Evolutionary conservation across 1,140 invertebrate species (phyloP).

Genomic region (Drosophila pallidifrons): DNA sequence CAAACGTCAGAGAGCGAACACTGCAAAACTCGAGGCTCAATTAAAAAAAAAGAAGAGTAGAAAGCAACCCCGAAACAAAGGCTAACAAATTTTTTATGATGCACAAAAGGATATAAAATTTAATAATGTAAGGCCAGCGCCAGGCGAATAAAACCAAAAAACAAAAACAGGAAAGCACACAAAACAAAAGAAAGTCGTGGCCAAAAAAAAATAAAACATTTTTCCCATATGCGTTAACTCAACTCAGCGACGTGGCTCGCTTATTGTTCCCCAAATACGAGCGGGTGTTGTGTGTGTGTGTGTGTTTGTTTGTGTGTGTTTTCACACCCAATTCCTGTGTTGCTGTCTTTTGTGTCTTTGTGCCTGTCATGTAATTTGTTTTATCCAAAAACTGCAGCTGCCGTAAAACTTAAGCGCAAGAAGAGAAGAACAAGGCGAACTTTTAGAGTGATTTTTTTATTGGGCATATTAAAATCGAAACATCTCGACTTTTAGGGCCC

Average conservation of each 20-base stretch:
- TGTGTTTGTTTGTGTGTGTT: slow-evolving; percentile 28
- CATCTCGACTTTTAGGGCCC: slow-evolving; percentile 63
- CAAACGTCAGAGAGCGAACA: slow-evolving; percentile 33
- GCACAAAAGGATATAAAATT: slow-evolving; percentile 67
- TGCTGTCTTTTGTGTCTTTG: slow-evolving; percentile 10
- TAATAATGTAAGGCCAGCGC: slow-evolving; percentile 67
- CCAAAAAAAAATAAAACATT: slow-evolving; percentile 53
- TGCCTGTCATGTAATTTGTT: slow-evolving; percentile 35
- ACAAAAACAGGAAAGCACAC: slow-evolving; percentile 16
- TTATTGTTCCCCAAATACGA: slow-evolving; percentile 48
- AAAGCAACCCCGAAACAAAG: slow-evolving; percentile 60
- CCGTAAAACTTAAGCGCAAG: slow-evolving; percentile 24
- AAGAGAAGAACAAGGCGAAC: slow-evolving; percentile 15
- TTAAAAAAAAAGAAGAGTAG: slow-evolving; percentile 58
- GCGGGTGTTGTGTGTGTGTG: slow-evolving; percentile 29
- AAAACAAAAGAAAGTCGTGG: slow-evolving; percentile 35
- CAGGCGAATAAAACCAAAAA: slow-evolving; percentile 29
- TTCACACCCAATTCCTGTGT: slow-evolving; percentile 15
- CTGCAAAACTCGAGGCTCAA: slow-evolving; percentile 46
- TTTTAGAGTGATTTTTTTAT: background rate
- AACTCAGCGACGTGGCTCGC: slow-evolving; percentile 45
- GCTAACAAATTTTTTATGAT: slow-evolving; percentile 67
- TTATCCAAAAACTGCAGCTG: slow-evolving; percentile 11
- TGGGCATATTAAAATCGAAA: background rate
- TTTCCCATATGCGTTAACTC: slow-evolving; percentile 78